phyloP scores from a whole-genome alignment of 2,113 vertebrate species.

The Dunckerocampus dactyliophorus region DNA sequence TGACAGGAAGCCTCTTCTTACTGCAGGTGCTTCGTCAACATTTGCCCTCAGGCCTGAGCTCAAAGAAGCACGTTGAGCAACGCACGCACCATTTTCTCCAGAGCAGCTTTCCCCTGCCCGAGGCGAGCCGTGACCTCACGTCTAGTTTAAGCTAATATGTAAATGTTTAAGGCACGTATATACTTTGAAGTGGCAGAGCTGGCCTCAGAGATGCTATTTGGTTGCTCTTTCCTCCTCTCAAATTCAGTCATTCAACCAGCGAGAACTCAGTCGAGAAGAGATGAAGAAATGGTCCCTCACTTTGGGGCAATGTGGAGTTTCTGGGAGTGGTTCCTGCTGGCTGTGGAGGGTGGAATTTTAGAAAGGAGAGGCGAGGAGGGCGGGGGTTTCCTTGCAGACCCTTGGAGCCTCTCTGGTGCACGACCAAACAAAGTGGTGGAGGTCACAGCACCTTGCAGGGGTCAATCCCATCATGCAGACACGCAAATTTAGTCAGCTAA shows the following conservation, averaged over 20 bases:
- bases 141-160: not conserved
- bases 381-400: slow-evolving; percentile 37
- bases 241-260: not conserved
- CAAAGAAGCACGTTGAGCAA: slow-evolving; percentile 30
- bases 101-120: slow-evolving; percentile 14
- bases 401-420: slow-evolving; percentile 47
- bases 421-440: slow-evolving; percentile 54
- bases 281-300: slow-evolving; percentile 21
- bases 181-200: slow-evolving; percentile 12
- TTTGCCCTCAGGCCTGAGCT: slow-evolving; percentile 2
- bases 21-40: not conserved
- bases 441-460: slow-evolving; percentile 30
- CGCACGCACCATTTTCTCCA: not conserved
- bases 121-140: slow-evolving; percentile 7
- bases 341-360: slow-evolving; percentile 17
- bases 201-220: not conserved
- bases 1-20: too few species aligned
- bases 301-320: slow-evolving; percentile 56
- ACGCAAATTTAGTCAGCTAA: not conserved
- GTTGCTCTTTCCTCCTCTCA: not conserved
- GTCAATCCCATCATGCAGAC: slow-evolving; percentile 21
- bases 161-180: slow-evolving; percentile 6
- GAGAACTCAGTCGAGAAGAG: not conserved
- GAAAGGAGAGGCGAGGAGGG: slow-evolving; percentile 10
- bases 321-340: slow-evolving; percentile 60